A percentile compares a stretch with the other conserved stretches of the same genome.
Conservation (phyloP, 2,113 vertebrate genomes). For the Triplophysa dalaica region DNA sequence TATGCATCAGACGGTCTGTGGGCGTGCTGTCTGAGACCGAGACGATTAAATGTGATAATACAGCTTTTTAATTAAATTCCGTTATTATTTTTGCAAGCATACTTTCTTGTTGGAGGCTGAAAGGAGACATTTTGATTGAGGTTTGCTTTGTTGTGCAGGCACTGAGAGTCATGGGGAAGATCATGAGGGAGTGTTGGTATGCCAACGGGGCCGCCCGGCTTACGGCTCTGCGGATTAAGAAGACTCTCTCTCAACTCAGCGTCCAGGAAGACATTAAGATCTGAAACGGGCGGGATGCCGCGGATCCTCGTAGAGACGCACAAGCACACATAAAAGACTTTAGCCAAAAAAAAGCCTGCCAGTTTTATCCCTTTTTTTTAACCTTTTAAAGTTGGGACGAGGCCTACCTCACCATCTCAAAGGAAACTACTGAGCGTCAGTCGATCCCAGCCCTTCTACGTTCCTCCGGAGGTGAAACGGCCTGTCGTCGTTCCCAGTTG, state of each 20-base stretch:
- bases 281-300: conserved; percentile 56
- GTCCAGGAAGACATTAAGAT: conserved; percentile 97
- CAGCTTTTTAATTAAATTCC: conserved; percentile 15
- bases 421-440: conserved; percentile 78
- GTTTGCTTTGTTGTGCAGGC: conserved; percentile 73
- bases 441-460: conserved; percentile 40
- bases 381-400: conserved; percentile 69
- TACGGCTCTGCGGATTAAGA: conserved; percentile 97
- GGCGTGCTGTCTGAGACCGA: not conserved
- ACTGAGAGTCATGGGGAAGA: conserved; percentile 95
- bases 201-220: conserved; percentile 91
- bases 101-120: not conserved
- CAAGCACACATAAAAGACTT: conserved; percentile 55
- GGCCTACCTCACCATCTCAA: conserved; percentile 81
- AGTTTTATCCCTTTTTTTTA: conserved; percentile 72
- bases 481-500: conserved; percentile 29
- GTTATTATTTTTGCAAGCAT: not conserved
- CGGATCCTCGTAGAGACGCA: conserved; percentile 49
- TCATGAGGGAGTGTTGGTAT: conserved; percentile 99
- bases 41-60: not conserved
- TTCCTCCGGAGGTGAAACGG: conserved; percentile 2
- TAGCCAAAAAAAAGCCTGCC: conserved; percentile 69
- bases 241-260: conserved; percentile 96
- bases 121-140: not conserved
- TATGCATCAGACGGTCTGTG: not conserved